Evolutionary conservation across 1,140 invertebrate genomes (phyloP), one percentile per base, ranked within the genome.

Genomic region (Vanessa tameamea): DNA sequence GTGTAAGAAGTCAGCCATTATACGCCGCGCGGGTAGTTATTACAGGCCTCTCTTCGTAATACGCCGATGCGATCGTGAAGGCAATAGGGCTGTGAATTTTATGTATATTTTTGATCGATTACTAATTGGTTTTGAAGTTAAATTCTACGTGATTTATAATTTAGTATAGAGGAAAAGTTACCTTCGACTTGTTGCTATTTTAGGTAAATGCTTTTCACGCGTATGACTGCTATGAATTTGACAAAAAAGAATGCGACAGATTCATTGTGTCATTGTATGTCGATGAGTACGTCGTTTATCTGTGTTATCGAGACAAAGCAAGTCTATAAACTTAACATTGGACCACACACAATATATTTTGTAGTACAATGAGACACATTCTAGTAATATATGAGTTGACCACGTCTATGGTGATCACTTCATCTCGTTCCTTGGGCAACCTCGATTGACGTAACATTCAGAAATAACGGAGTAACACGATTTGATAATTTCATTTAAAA

Each of bases 1-100:
- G 88, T 86, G 87, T 91, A 91, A 91, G 90, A 88, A 92, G 89
- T 91, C 88, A 82, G 87, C 89, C 84, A 92, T 92, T 92, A 92
- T 89, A 85, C 85, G 82, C 78, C 83, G 85, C 82, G 79, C 87
- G 87, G 85, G 86, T 89, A 86, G 88, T 91, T 91, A 92, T 92
- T 92, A 92, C 86, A 87, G 86, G 80, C 82, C 82, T 77, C 81
- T 84, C 85, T 87, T 86, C 87, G 86, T 90, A 91, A 91, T 90
- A 91, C 85, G 82, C 83, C 90, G 89, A 89, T 91, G 82, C 81
- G 88, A 91, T 92, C 90, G 89, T 89, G 87, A 88, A 90, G 80
- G 82, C 83, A 88, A 88, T 92, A 89, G 89, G 90, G 89, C 81
- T 92, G 89, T 85, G 85, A 92, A 88, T 90, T 89, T 92, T 88